Percentiles rank a stretch among this genome's conserved stretches.
phyloP scores from a whole-genome alignment of 2,888 invertebrate genomes.

The Phengaris alcon region DNA sequence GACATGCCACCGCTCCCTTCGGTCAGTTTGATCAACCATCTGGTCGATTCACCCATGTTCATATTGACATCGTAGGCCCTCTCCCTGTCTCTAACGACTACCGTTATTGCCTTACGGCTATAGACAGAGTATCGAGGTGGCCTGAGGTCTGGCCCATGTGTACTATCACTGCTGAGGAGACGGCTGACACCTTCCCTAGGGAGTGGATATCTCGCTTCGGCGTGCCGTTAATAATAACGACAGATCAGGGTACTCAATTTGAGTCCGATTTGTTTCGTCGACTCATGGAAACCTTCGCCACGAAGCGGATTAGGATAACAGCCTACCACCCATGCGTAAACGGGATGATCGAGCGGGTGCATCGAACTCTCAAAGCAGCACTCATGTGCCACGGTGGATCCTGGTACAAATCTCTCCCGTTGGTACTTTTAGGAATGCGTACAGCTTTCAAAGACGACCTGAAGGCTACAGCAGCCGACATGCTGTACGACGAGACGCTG shows the following conservation, averaged over 20 bases:
- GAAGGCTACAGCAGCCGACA: too few species aligned
- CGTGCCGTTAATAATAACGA: conserved; percentile 34
- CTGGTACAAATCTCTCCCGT: too few species aligned
- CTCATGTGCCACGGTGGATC: too few species aligned
- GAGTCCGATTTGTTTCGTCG: conserved; percentile 37
- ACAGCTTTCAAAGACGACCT: too few species aligned
- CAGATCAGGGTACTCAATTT: conserved; percentile 41
- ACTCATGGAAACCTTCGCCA: conserved; percentile 29
- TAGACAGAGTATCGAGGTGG: conserved; percentile 34
- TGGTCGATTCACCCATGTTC: conserved; percentile 40
- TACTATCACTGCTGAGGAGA: conserved; percentile 37
- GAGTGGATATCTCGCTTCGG: conserved; percentile 41
- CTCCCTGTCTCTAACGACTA: background rate
- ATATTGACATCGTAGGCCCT: conserved; percentile 50
- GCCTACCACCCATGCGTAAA: conserved; percentile 31
- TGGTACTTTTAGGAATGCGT: too few species aligned
- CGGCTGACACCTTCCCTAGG: conserved; percentile 33
- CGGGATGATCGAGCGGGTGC: conserved; percentile 30
- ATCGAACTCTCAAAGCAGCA: conserved; percentile 45
- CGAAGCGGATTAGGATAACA: conserved; percentile 32
- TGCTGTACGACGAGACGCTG: too few species aligned
- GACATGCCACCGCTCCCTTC: too few species aligned
- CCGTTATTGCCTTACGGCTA: background rate
- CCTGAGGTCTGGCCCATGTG: conserved; percentile 40
- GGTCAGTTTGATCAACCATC: conserved; percentile 22